Conservation (phyloP, 2,888 invertebrate genomes). For the Pteria penguin region DNA sequence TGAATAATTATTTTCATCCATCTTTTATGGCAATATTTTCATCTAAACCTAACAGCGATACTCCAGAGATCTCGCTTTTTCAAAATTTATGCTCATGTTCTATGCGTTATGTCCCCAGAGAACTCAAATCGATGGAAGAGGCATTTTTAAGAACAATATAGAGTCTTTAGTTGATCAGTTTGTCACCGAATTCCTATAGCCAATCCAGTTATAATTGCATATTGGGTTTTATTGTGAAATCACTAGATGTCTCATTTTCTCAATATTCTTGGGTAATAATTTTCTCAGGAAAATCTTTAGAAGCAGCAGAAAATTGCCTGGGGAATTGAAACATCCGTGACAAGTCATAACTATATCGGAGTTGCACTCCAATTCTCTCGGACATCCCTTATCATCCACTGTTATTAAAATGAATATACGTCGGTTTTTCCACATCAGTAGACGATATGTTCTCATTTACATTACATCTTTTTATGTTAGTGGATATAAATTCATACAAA, state of each 20-base stretch:
- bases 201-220: neutral
- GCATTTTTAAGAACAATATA: conserved; percentile 32
- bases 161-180: conserved; percentile 30
- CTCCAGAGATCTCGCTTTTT: conserved; percentile 32
- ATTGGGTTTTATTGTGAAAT: neutral
- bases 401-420: too few species aligned
- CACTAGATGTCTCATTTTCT: neutral
- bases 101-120: conserved; percentile 39
- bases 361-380: too few species aligned
- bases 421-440: too few species aligned
- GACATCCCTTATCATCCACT: too few species aligned
- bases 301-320: neutral
- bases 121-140: conserved; percentile 36
- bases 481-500: too few species aligned
- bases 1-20: conserved; percentile 43
- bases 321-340: neutral
- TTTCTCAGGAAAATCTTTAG: neutral
- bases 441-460: too few species aligned
- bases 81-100: conserved; percentile 42
- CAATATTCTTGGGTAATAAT: neutral
- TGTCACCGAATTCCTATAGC: conserved; percentile 23
- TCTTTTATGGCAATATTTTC: conserved; percentile 51
- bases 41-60: conserved; percentile 44
- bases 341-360: too few species aligned
- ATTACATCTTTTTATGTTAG: too few species aligned